Base-by-base conservation (phyloP, 2,888 invertebrate genomes). In the Eucriotettix oculatus region DNA sequence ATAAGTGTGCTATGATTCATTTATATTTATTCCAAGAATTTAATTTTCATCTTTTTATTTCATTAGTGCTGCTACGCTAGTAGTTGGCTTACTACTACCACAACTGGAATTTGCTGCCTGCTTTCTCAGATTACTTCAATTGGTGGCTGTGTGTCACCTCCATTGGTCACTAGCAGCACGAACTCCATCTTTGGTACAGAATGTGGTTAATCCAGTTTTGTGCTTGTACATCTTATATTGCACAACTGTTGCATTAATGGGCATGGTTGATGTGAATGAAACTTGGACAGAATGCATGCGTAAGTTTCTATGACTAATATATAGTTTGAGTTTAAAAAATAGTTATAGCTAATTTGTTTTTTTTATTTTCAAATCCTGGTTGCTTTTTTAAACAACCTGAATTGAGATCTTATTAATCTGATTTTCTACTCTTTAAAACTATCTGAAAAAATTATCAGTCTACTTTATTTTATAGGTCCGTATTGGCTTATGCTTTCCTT, bases 401-500 rank as follows among this genome's bases (percentile, higher is more conserved):
- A 29, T 29, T 7, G 3, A 29, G 2, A 29, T 29, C 7, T 29
- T 29, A 29, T 7, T 29, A 5, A 29, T 29, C n/a, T n/a, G 2
- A 29, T 29, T 7, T 5, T 5, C 7, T 29, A 29, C 7, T 29
- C 29, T 7, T 29, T 29, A 29, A 7, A 29, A 29, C 29, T 5
- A 29, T 2, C 7, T 29, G 29, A 29, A 29, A 29, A 29, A 29
- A 29, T 29, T 29, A 29, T 48, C 48, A 5, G 9, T 12, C 9
- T 48, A 9, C 16, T 48, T n/a, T 52, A 44, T n/a, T 62, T 65
- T 67, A 14, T 65, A 77, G 77, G 75, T 65, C 77, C 77, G 1
- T 76, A 76, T 65, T 78, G 77, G 77, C 64, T 78, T 60, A 73
- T 75, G 69, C 68, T 78, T 60, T 77, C 78, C 11, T 70, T 73